These are phyloP conservation scores for Andinoacara biseriatus DNA, from an alignment of 2,113 vertebrate genomes.

Conservation along the genomic window DNA sequence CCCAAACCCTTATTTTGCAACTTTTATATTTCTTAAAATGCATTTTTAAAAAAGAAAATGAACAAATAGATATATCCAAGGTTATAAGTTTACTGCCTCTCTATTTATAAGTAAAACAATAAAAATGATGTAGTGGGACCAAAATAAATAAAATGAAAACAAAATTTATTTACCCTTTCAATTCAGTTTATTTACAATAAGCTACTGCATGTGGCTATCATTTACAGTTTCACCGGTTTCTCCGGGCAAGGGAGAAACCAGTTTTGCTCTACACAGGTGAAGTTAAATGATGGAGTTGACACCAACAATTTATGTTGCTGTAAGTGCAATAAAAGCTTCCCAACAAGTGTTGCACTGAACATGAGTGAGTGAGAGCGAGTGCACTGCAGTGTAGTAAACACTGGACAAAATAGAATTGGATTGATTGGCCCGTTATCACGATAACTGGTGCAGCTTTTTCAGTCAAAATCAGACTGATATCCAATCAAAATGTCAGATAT, in stretches of 20 bases:
- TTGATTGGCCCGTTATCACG: neutral
- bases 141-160: neutral
- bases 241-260: neutral
- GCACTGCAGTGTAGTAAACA: neutral
- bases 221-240: neutral
- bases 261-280: neutral
- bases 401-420: neutral
- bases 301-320: neutral
- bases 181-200: neutral
- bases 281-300: neutral
- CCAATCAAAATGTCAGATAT: neutral
- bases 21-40: too few species aligned
- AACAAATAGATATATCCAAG: neutral
- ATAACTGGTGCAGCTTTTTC: neutral
- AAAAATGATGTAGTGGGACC: neutral
- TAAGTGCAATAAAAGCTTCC: conserved; percentile 7
- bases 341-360: neutral
- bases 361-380: neutral
- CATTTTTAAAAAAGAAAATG: neutral
- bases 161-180: neutral
- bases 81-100: neutral
- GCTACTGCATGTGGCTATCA: neutral
- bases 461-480: neutral
- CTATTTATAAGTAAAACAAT: neutral
- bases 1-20: neutral